These are phyloP conservation scores for Calliphora vicina DNA, from an alignment of 1,140 invertebrate species.

Conservation along the genomic window DNA sequence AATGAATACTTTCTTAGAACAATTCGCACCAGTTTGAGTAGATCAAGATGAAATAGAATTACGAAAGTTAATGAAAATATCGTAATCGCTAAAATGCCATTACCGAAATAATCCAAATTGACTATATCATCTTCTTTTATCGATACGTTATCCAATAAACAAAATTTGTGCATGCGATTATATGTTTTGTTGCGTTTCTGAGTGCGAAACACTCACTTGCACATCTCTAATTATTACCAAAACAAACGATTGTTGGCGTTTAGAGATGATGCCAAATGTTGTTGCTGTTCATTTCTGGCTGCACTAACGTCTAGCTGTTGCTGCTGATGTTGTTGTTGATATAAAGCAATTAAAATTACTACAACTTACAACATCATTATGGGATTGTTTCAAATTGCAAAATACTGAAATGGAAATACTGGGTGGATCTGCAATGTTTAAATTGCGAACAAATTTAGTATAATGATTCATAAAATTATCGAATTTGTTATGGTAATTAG, in stretches of 20 bases:
- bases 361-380: not conserved
- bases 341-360: not conserved
- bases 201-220: too few relatives aligned
- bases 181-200: too few relatives aligned
- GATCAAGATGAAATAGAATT: too few relatives aligned
- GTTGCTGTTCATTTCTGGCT: not conserved
- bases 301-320: not conserved
- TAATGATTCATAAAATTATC: not conserved
- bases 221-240: too few relatives aligned
- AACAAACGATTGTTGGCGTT: not conserved
- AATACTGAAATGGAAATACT: not conserved
- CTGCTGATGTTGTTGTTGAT: not conserved
- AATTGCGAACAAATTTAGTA: not conserved
- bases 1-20: too few relatives aligned
- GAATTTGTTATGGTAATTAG: not conserved
- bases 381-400: not conserved
- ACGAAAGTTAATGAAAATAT: too few relatives aligned
- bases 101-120: too few relatives aligned
- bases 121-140: too few relatives aligned
- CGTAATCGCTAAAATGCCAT: too few relatives aligned
- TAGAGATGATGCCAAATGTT: not conserved
- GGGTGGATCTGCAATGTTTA: not conserved
- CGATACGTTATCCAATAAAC: too few relatives aligned
- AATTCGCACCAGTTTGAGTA: too few relatives aligned
- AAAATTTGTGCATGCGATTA: too few relatives aligned